Conservation (phyloP, 2,797 vertebrate genomes). For the Stomatorhinus walkeri region DNA sequence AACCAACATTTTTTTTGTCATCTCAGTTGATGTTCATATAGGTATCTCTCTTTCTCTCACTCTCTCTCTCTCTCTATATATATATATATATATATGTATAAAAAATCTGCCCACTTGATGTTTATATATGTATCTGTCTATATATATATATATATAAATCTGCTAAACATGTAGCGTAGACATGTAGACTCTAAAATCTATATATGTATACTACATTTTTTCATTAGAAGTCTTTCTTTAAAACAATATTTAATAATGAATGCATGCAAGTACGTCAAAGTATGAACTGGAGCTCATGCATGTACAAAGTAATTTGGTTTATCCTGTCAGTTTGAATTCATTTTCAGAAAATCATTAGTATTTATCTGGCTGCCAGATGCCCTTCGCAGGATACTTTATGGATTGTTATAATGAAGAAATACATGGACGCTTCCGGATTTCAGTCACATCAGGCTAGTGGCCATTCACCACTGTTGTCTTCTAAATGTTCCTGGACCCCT, state of each 20-base stretch:
- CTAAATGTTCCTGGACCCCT: neutral
- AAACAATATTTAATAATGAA: neutral
- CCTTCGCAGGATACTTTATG: conserved; percentile 21
- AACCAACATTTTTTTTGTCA: conserved; percentile 42
- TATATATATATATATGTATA: neutral
- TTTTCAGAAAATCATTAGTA: conserved; percentile 26
- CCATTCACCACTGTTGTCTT: neutral
- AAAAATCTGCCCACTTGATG: too few relatives aligned
- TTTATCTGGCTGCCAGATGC: neutral
- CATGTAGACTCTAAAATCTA: neutral
- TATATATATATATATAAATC: neutral
- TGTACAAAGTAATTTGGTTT: conserved; percentile 19
- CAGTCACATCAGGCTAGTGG: neutral
- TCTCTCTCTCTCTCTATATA: too few relatives aligned
- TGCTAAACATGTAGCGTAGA: neutral
- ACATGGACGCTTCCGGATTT: conserved; percentile 10
- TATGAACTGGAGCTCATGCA: neutral
- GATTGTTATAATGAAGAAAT: conserved; percentile 33
- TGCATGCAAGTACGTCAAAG: neutral
- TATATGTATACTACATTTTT: neutral
- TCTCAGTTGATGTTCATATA: neutral
- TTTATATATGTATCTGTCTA: neutral
- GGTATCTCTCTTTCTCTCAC: neutral
- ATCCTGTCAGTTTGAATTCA: neutral
- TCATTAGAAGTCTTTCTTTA: neutral